Evolutionary conservation across 2,113 vertebrate species (phyloP), one percentile per base, ranked within the genome.

Genomic region (Charadrius vociferus): DNA sequence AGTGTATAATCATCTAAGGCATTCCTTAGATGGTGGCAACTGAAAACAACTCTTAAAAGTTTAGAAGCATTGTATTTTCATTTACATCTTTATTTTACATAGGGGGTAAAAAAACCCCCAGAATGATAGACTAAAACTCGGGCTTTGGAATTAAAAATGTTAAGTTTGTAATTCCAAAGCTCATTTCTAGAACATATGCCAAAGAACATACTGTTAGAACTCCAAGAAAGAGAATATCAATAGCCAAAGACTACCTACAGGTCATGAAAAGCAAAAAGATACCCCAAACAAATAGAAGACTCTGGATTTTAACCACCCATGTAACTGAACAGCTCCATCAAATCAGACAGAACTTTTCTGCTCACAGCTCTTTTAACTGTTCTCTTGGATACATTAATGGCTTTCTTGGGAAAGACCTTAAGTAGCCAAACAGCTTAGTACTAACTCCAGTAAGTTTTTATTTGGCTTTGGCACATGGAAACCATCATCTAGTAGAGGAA

Each of bases 221-320:
- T 49, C 49, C 49, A 23, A 49, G 49, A 49, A 12, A 49, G 22
- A 49, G 22, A 49, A 49, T 23, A 49, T 7, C 17, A 56, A 26
- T 19, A 88, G 26, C 37, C 62, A 94, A 37, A 59, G 37, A 39
- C 22, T 59, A 55, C 62, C 55, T 47, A 18, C 1, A 45, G 14
- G 27, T 71, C 9, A 22, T 23, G 9, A 85, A 81, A 79, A 77
- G 49, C 37, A 75, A 50, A 34, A 56, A 43, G 7, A 68, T 70
- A 43, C 4, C 7, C 77, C 34, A n/a, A 30, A 16, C 34, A 43
- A 21, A 19, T 20, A 37, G 6, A 83, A 53, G 32, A 32, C 11
- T 2, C 1, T 27, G 9, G 7, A 6, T 37, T 92, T 88, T 50
- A 86, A 41, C 45, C 7, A 49, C 19, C 7, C 0, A 0, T 45